Percentiles rank a stretch among this genome's conserved stretches.
Evolutionary conservation across 2,113 vertebrate genomes (phyloP).

Genomic region (Corythornis vintsioides): DNA sequence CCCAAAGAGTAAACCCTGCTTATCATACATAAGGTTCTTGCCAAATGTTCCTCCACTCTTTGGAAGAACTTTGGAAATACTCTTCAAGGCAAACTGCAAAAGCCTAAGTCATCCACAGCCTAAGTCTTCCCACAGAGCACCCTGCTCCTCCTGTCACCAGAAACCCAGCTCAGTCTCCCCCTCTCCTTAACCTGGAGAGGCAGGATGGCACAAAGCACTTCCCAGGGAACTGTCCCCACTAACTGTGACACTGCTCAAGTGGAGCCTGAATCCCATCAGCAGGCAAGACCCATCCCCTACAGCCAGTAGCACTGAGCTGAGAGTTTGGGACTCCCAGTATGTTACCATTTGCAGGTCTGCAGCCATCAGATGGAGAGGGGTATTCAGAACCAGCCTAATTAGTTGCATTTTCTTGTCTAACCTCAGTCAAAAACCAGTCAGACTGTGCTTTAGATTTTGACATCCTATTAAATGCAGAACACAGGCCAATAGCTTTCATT

Average conservation of each 20-base stretch:
- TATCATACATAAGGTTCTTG: not conserved
- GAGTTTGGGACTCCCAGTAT: conserved; percentile 38
- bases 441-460: conserved; percentile 62
- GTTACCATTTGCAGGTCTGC: conserved; percentile 34
- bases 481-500: conserved; percentile 64
- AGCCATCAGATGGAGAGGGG: conserved; percentile 21
- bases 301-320: not conserved
- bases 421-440: conserved; percentile 64
- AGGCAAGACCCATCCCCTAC: not conserved
- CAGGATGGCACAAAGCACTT: not conserved
- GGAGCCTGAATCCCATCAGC: not conserved
- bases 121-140: not conserved
- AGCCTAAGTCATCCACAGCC: not conserved
- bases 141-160: not conserved
- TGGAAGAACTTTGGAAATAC: not conserved
- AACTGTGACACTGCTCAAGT: not conserved
- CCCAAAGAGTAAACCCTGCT: not conserved
- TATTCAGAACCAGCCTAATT: conserved; percentile 57
- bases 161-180: not conserved
- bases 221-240: not conserved
- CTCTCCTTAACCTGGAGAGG: fast-evolving
- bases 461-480: conserved; percentile 69
- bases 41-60: not conserved
- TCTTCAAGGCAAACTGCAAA: not conserved
- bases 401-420: conserved; percentile 63